These are phyloP conservation scores for Acrobasis suavella DNA, from an alignment of 2,888 invertebrate species.

Conservation along the genomic window DNA sequence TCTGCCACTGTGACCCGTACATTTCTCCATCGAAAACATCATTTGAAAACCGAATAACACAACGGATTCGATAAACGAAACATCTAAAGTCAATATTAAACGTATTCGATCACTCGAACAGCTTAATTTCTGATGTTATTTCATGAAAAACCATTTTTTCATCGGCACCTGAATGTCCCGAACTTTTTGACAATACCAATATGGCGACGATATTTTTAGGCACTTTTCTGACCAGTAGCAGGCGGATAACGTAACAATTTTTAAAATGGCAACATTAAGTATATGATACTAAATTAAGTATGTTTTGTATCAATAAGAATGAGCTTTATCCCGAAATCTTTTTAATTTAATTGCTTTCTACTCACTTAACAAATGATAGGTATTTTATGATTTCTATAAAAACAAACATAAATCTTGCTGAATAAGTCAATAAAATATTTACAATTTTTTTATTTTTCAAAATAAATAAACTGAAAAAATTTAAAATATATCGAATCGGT, in stretches of 20 bases:
- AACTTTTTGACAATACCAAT: constrained; percentile 83
- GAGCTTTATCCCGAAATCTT: background rate
- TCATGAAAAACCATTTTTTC: constrained; percentile 77
- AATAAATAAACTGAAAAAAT: no score
- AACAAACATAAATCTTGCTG: no score
- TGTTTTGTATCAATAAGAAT: background rate
- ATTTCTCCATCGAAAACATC: constrained; percentile 79
- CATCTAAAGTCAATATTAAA: constrained; percentile 73
- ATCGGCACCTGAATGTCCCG: constrained; percentile 68
- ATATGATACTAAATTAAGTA: constrained; percentile 1
- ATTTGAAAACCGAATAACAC: constrained; percentile 70
- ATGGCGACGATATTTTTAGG: constrained; percentile 83
- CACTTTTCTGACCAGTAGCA: constrained; percentile 71
- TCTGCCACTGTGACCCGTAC: constrained; percentile 64
- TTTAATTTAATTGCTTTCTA: no score
- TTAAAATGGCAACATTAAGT: constrained; percentile 52
- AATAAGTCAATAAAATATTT: no score
- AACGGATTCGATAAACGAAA: constrained; percentile 67
- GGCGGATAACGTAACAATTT: constrained; percentile 57
- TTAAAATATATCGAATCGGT: no score
- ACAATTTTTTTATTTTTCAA: no score
- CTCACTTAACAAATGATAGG: no score
- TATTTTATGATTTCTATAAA: no score
- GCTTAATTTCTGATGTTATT: constrained; percentile 58
- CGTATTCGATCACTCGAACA: constrained; percentile 64